Evolutionary conservation across 2,888 invertebrate genomes (phyloP).

Genomic region (Pelosia muscerda): DNA sequence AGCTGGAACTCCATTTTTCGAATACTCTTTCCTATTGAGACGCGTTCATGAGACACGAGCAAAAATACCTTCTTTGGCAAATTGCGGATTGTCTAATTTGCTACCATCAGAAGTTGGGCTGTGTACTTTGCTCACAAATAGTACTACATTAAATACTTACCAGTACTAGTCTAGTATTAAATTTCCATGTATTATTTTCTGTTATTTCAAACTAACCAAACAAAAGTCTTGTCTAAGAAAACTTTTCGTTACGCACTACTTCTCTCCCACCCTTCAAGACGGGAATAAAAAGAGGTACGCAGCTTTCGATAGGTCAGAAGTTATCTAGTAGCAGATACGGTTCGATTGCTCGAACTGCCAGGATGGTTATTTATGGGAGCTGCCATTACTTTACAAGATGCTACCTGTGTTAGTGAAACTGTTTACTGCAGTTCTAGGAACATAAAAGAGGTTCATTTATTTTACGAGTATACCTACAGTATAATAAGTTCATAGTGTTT

Average conservation of each 20-base stretch:
- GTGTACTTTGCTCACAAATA: too few species aligned
- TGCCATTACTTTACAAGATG: background rate
- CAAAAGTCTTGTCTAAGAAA: background rate
- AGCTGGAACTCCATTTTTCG: too few species aligned
- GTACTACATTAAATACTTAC: too few species aligned
- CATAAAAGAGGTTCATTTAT: too few species aligned
- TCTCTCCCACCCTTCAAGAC: background rate
- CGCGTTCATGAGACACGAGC: too few species aligned
- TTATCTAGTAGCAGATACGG: background rate
- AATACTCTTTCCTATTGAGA: too few species aligned
- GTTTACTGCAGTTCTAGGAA: background rate
- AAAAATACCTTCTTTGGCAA: too few species aligned
- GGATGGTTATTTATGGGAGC: background rate
- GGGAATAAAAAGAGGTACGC: slow-evolving; percentile 4
- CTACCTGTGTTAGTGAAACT: background rate
- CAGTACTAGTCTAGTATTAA: too few species aligned
- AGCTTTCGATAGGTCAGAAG: background rate
- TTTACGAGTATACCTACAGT: too few species aligned
- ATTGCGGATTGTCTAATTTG: too few species aligned
- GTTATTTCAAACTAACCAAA: background rate
- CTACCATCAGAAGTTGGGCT: too few species aligned
- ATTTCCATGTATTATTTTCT: background rate
- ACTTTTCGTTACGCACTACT: background rate
- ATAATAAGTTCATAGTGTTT: too few species aligned
- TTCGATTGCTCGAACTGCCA: background rate